phyloP scores from a whole-genome alignment of 2,888 invertebrate genomes.

The Philereme vetulata region DNA sequence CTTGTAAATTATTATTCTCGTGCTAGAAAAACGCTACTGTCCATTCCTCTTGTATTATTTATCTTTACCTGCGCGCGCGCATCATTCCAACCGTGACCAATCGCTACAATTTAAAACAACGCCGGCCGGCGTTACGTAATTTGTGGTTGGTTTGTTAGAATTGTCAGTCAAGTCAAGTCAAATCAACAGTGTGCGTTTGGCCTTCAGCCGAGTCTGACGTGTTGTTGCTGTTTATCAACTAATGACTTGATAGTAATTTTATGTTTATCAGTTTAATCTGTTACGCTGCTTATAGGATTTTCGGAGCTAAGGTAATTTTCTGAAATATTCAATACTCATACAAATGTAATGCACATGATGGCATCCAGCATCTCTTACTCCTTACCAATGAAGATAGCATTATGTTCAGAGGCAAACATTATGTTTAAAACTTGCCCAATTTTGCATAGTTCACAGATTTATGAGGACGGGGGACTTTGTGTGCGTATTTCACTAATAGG shows the following conservation, averaged over 20 bases:
- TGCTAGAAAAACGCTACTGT: no score
- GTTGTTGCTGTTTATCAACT: slow-evolving; percentile 7
- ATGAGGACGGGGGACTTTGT: no score
- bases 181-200: slow-evolving; percentile 14
- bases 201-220: slow-evolving; percentile 20
- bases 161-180: no score
- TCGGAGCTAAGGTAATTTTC: slow-evolving; percentile 28
- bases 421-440: no score
- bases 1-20: no score
- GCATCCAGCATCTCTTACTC: no score
- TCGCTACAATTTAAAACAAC: background rate
- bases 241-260: slow-evolving; percentile 19
- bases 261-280: slow-evolving; percentile 25
- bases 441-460: no score
- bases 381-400: no score
- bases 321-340: background rate
- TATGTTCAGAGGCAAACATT: no score
- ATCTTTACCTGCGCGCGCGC: background rate
- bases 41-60: background rate
- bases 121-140: slow-evolving; percentile 31
- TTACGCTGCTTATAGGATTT: slow-evolving; percentile 18
- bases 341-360: no score
- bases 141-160: no score
- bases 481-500: no score
- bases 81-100: background rate